Evolutionary conservation across 2,113 vertebrate genomes (phyloP), one percentile per base, ranked within the genome.

Genomic region (Cyanoliseus patagonus): DNA sequence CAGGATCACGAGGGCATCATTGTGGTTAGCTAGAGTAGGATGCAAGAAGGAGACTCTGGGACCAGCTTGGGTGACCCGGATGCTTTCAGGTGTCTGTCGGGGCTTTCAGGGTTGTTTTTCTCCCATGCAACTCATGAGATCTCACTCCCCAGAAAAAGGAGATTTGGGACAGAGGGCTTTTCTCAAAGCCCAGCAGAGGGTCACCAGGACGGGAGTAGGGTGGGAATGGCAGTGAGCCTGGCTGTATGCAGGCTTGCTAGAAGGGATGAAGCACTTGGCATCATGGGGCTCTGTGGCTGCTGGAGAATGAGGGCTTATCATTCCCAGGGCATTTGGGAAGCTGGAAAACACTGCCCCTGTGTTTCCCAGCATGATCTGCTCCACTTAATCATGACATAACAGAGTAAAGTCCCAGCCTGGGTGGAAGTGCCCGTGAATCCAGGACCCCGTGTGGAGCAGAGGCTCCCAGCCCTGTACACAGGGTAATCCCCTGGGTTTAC

Each of bases 351-450:
- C 22, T 30, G 18, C 1, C 24, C 35, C 70, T 16, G 15, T 3
- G 0, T 62, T 84, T 55, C 18, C 35, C 35, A 27, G 41, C 35
- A 25, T 55, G 17, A 30, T 41, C 39, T 13, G 68, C 11, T 76
- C 39, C 30, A 31, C 16, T 7, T 31, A 6, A 18, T 25, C n/a
- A 15, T 24, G 31, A 44, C 44, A 37, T 13, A 25, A 66, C 1
- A 5, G 55, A 47, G 30, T 9, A 28, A 80, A 64, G 28, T 7
- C 37, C n/a, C 27, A 52, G 17, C 10, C 4, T 47, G 61, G 16
- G 7, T 57, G 66, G 22, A 67, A 15, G 10, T 27, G 67, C 16
- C 33, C 2, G 0, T 0, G 0, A 69, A 59, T 47, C 17, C 25
- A 42, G 49, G 30, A 23, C 19, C 11, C 7, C 23, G 10, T 51